These are phyloP conservation scores for Ophraella communa DNA, from an alignment of 2,888 invertebrate species.

Conservation along the genomic window DNA sequence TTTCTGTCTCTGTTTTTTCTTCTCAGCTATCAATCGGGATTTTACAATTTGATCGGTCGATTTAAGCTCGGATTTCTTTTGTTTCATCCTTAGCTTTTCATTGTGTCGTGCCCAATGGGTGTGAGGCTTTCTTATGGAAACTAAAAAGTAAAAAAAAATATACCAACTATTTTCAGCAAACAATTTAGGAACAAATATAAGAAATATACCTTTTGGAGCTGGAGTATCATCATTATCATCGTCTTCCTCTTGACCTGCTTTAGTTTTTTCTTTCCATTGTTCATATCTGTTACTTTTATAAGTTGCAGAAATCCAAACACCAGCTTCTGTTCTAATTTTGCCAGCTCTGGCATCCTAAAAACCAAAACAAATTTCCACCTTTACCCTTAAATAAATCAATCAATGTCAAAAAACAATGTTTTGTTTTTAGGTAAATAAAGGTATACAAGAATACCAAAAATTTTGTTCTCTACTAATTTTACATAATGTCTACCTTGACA, in stretches of 20 bases:
- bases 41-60: conserved; percentile 82
- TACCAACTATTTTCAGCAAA: conserved; percentile 6
- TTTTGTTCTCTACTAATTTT: too few species aligned
- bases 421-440: too few species aligned
- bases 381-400: too few species aligned
- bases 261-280: conserved; percentile 83
- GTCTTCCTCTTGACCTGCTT: conserved; percentile 61
- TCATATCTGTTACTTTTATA: conserved; percentile 91
- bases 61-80: conserved; percentile 67
- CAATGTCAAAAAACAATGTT: too few species aligned
- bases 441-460: too few species aligned
- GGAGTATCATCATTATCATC: conserved; percentile 56
- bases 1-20: conserved; percentile 65
- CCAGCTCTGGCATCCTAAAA: conserved; percentile 66
- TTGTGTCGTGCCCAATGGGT: conserved; percentile 84
- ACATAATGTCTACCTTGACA: too few species aligned
- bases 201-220: conserved; percentile 30
- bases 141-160: conserved; percentile 7
- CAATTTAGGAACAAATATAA: conserved; percentile 1
- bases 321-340: conserved; percentile 95
- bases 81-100: conserved; percentile 71
- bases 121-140: conserved; percentile 61
- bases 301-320: conserved; percentile 90
- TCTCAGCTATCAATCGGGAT: conserved; percentile 69
- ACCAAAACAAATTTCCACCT: conserved; percentile 34